These are phyloP conservation scores for Phymastichus coffea DNA, from an alignment of 1,140 invertebrate species.

Conservation along the genomic window DNA sequence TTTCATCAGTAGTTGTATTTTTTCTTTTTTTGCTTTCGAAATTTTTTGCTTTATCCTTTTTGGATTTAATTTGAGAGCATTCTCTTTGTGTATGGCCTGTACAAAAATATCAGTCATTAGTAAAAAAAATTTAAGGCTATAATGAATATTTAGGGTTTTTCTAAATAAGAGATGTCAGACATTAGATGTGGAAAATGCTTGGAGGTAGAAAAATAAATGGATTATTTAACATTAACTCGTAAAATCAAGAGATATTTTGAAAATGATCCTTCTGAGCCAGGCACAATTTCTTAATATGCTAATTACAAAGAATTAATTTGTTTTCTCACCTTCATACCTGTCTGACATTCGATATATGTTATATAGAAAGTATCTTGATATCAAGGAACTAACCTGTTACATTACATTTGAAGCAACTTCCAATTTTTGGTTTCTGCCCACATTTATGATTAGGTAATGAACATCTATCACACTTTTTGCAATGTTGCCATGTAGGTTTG, in stretches of 20 bases:
- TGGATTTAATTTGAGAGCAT: slow-evolving; percentile 10
- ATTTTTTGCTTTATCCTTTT: slow-evolving; percentile 4
- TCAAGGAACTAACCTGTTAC: slow-evolving; percentile 34
- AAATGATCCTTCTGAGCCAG: no score
- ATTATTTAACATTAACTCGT: not conserved
- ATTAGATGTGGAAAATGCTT: no score
- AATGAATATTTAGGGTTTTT: no score
- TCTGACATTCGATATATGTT: no score
- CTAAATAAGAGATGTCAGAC: no score
- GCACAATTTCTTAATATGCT: no score
- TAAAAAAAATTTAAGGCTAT: slow-evolving; percentile 22
- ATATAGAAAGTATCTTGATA: no score
- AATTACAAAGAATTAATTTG: no score
- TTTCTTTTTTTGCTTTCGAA: slow-evolving; percentile 7
- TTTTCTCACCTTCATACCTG: no score
- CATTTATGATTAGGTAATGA: slow-evolving; percentile 64
- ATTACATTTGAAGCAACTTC: slow-evolving; percentile 43
- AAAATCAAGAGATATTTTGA: no score
- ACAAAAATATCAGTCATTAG: no score
- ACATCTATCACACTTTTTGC: slow-evolving; percentile 69
- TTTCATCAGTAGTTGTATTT: slow-evolving; percentile 3
- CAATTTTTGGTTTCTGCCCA: slow-evolving; percentile 49
- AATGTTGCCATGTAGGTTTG: slow-evolving; percentile 82
- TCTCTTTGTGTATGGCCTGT: slow-evolving; percentile 40
- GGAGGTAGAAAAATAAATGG: slow-evolving; percentile 8